A percentile compares a stretch with the other conserved stretches of the same genome.
Conservation (phyloP, 1,140 invertebrate species). For the Drosophila nikananu region DNA sequence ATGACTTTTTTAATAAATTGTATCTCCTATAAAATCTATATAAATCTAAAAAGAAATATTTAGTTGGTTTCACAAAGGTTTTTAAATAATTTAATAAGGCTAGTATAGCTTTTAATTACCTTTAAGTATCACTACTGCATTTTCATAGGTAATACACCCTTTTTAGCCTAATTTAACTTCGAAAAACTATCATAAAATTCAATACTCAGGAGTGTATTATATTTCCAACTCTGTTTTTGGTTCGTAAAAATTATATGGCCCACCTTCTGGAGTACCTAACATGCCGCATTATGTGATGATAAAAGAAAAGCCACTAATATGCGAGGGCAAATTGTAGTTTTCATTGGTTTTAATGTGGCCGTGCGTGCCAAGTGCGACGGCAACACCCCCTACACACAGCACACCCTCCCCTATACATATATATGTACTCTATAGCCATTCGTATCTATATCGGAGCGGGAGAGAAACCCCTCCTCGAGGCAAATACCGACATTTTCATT, state of each 20-base stretch:
- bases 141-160: not conserved
- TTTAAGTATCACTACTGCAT: not conserved
- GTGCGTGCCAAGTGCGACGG: slow-evolving; percentile 77
- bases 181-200: slow-evolving; percentile 3
- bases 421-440: not conserved
- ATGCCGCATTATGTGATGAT: slow-evolving; percentile 58
- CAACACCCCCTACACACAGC: slow-evolving; percentile 42
- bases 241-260: slow-evolving; percentile 27
- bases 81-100: not conserved
- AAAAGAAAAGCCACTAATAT: slow-evolving; percentile 71
- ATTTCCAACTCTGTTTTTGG: not conserved
- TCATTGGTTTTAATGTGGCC: slow-evolving; percentile 79
- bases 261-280: slow-evolving; percentile 33
- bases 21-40: too few species aligned
- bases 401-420: slow-evolving; percentile 5
- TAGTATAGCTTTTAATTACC: not conserved
- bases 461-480: slow-evolving; percentile 43
- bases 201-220: slow-evolving; percentile 1
- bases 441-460: slow-evolving; percentile 18
- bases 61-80: too few species aligned
- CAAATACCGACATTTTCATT: slow-evolving; percentile 79
- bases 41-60: too few species aligned
- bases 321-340: slow-evolving; percentile 78
- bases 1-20: too few species aligned
- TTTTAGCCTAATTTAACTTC: not conserved